Evolutionary conservation across 37 sponge, comb jelly and placozoan genomes (phyloP), one percentile per base, ranked within the genome.

Genomic region (Cliona cf. orientalis): DNA sequence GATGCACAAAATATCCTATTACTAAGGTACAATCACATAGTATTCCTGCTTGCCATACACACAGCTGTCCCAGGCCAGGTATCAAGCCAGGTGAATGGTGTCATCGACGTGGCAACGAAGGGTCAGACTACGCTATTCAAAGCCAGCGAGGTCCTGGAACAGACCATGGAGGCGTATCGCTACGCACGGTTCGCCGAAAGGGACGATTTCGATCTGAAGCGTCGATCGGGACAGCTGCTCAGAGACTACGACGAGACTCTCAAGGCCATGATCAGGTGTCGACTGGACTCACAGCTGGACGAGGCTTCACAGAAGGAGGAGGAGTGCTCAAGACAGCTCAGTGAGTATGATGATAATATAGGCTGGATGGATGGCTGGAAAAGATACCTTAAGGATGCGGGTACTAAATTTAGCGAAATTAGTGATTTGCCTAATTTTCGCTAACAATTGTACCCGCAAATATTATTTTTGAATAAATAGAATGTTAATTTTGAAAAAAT

Each of bases 121-220:
- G 85, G 85, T 22, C 0, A 84, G 57, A 67, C 69, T 22, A 84
- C 69, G 1, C 69, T 75, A 17, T 84, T 66, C 75, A 58, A 69
- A 33, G 77, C 85, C 34, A 69, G 69, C 36, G 31, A 66, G 25
- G 53, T 75, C 33, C 85, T 84, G 19, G 69, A 74, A 21, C 56
- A 59, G 42, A 84, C 85, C 3, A 55, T 55, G 3, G 34, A 57
- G 2, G 68, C 76, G 1, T 84, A 53, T 32, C 42, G 45, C 5
- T 84, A 84, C 68, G 85, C 76, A 37, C 85, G 85, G n/a, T 3
- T 38, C 12, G 68, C 76, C 21, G 26, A 28, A 32, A 25, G 33
- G 34, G 58, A 84, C 34, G 19, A 66, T 2, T 84, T 57, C 29
- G 70, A 84, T 26, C 59, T 84, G 41, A 45, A 66, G n/a, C 26